A percentile compares a stretch with the other conserved stretches of the same genome.
phyloP scores from a whole-genome alignment of 2,888 invertebrate genomes.

The Erebia ligea region DNA sequence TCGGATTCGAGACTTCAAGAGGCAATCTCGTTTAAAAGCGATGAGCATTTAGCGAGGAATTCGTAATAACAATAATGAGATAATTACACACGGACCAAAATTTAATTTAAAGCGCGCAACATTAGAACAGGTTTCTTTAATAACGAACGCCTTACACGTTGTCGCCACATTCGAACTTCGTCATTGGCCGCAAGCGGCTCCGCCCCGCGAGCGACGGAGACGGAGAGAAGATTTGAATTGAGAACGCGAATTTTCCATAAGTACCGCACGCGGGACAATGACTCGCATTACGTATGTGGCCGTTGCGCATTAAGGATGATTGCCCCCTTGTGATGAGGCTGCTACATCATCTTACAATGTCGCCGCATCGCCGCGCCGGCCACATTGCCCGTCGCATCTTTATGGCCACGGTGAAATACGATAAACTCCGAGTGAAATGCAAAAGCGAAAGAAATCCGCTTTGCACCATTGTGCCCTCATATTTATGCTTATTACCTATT shows the following conservation, averaged over 20 bases:
- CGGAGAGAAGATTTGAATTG: slow-evolving; percentile 82
- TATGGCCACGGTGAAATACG: slow-evolving; percentile 76
- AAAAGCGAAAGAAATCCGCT: slow-evolving; percentile 77
- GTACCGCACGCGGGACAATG: slow-evolving; percentile 82
- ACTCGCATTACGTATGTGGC: slow-evolving; percentile 83
- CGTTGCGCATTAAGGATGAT: slow-evolving; percentile 82
- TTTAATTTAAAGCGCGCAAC: slow-evolving; percentile 83
- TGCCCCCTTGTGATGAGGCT: slow-evolving; percentile 82
- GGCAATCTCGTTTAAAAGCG: slow-evolving; percentile 75
- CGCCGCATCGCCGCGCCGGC: slow-evolving; percentile 66
- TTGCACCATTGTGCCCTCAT: slow-evolving; percentile 73
- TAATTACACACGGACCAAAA: slow-evolving; percentile 83
- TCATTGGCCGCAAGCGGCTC: slow-evolving; percentile 81
- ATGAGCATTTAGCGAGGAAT: slow-evolving; percentile 80
- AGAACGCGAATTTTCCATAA: slow-evolving; percentile 84
- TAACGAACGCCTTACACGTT: slow-evolving; percentile 83
- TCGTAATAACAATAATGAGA: slow-evolving; percentile 83
- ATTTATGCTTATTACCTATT: slow-evolving; percentile 80
- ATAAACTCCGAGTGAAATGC: slow-evolving; percentile 76
- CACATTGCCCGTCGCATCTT: slow-evolving; percentile 70
- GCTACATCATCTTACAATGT: slow-evolving; percentile 80
- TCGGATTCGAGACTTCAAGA: slow-evolving; percentile 62
- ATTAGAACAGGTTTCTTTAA: slow-evolving; percentile 84
- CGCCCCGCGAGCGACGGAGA: slow-evolving; percentile 82
- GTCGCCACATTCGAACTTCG: slow-evolving; percentile 78